Conservation (phyloP, 2,888 invertebrate species). For the Brachylomia viminalis region DNA sequence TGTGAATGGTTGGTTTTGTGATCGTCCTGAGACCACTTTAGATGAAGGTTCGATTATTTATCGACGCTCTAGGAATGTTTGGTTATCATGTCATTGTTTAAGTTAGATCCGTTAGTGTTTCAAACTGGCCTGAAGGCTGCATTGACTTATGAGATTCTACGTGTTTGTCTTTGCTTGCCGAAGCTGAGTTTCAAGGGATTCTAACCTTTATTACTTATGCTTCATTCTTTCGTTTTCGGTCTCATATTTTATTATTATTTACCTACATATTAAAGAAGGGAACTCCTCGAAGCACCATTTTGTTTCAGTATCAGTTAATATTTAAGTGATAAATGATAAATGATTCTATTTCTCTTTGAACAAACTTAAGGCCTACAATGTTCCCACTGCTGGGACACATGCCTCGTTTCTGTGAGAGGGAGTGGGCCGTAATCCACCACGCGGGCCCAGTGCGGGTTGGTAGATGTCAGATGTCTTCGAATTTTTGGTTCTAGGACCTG, state of each 20-base stretch:
- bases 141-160: background rate
- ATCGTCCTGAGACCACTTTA: slow-evolving; percentile 74
- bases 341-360: no score
- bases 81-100: slow-evolving; percentile 6
- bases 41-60: slow-evolving; percentile 71
- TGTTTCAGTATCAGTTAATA: no score
- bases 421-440: no score
- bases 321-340: no score
- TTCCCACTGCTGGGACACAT: no score
- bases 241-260: background rate
- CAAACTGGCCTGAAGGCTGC: background rate
- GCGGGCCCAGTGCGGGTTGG: no score
- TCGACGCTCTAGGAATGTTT: slow-evolving; percentile 47
- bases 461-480: no score
- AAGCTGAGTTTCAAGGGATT: background rate
- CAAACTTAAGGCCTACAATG: no score
- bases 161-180: background rate
- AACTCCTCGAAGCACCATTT: no score
- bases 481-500: no score
- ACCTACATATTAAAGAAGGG: no score
- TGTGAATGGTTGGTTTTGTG: slow-evolving; percentile 72
- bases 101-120: slow-evolving; percentile 11
- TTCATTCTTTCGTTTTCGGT: background rate
- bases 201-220: background rate
- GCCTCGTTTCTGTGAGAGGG: no score